Evolutionary conservation across 2,888 invertebrate species (phyloP).

Genomic region (Cosmia pyralina): DNA sequence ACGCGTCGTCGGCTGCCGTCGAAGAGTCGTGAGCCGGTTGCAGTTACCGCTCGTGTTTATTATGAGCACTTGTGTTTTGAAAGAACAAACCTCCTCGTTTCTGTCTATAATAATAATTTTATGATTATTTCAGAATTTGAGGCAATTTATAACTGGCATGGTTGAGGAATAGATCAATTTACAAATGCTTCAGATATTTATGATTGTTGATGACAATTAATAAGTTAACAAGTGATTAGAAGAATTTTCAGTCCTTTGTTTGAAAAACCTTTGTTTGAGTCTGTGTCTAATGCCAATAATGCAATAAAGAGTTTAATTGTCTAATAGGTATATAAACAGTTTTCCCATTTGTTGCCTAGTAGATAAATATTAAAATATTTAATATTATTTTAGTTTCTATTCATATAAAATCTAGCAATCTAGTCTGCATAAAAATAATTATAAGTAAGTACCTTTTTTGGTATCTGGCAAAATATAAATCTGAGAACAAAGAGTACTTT

Average conservation of each 20-base stretch:
- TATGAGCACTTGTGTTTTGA: neutral
- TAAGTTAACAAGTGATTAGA: neutral
- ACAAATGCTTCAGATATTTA: neutral
- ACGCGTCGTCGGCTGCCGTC: no score
- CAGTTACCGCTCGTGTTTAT: no score
- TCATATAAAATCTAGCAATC: neutral
- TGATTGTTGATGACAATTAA: neutral
- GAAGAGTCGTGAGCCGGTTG: no score
- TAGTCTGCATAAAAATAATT: neutral
- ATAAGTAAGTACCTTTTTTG: neutral
- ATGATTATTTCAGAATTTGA: neutral
- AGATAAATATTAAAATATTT: neutral
- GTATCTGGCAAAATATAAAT: neutral
- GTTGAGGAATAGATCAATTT: no score
- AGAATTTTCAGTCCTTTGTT: constrained; percentile 6
- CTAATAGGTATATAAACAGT: neutral
- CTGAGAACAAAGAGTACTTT: constrained; percentile 19
- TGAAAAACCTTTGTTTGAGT: constrained; percentile 23
- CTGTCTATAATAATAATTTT: neutral
- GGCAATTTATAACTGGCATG: neutral
- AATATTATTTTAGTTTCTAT: neutral
- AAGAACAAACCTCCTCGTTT: no score
- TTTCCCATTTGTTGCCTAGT: neutral
- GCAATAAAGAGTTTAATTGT: neutral
- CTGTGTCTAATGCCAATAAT: neutral